Evolutionary conservation across 1,140 invertebrate genomes (phyloP).

Genomic region (Anastatus disparis): DNA sequence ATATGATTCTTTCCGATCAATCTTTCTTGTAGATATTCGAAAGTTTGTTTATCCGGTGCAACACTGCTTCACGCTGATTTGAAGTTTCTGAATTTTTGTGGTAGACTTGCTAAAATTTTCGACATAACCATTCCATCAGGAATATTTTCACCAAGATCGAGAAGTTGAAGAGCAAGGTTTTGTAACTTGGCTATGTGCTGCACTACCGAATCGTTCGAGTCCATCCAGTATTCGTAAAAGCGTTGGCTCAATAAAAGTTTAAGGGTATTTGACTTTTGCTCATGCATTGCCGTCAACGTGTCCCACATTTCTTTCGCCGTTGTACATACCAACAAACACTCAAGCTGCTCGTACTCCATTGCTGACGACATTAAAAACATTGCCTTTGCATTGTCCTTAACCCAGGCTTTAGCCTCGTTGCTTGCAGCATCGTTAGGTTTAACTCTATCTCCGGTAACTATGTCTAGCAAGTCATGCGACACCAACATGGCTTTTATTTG

Average conservation of each 20-base stretch:
- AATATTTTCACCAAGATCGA: too few species aligned
- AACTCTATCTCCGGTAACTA: too few species aligned
- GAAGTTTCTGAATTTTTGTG: too few species aligned
- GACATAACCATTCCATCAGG: constrained; percentile 41
- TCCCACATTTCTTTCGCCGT: constrained; percentile 41
- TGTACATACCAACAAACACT: constrained; percentile 25
- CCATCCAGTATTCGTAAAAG: constrained; percentile 39
- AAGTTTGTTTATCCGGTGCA: too few species aligned
- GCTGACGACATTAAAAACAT: constrained; percentile 35
- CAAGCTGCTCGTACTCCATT: constrained; percentile 22
- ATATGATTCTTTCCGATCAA: too few species aligned
- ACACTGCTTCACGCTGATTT: too few species aligned
- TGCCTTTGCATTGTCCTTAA: constrained; percentile 31
- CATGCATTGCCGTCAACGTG: constrained; percentile 13
- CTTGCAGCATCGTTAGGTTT: too few species aligned
- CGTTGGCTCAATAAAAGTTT: constrained; percentile 26
- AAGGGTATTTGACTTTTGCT: too few species aligned
- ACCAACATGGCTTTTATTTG: constrained; percentile 32
- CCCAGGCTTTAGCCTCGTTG: not conserved
- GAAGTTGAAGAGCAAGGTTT: constrained; percentile 33
- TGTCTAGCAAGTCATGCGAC: not conserved
- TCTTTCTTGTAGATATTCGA: too few species aligned
- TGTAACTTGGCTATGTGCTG: constrained; percentile 36
- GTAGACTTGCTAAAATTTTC: too few species aligned
- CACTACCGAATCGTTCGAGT: too few species aligned